Conservation (phyloP, 2,113 vertebrate species). For the Nycticorax nycticorax region DNA sequence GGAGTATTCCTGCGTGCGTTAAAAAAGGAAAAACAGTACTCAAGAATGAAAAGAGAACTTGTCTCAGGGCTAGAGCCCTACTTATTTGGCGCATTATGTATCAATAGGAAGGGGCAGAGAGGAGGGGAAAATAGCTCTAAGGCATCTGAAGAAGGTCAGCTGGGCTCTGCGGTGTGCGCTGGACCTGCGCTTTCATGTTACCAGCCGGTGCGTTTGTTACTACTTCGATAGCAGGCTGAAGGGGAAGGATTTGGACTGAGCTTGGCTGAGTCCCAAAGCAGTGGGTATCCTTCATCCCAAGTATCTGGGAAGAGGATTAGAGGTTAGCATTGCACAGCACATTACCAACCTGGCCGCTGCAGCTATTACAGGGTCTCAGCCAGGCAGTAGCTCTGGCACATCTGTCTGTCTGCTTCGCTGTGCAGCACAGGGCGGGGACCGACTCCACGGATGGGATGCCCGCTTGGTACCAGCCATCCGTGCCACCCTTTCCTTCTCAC, state of each 20-base stretch:
- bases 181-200: neutral
- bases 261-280: neutral
- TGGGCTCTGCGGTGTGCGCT: neutral
- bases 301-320: neutral
- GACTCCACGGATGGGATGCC: accelerated
- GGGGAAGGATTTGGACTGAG: neutral
- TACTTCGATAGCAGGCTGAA: neutral
- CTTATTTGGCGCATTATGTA: neutral
- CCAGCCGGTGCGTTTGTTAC: neutral
- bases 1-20: neutral
- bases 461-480: accelerated
- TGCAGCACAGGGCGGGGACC: accelerated
- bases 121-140: neutral
- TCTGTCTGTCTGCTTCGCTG: neutral
- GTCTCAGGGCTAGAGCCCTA: neutral
- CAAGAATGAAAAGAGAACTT: neutral
- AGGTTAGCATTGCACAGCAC: neutral
- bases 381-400: neutral
- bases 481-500: neutral
- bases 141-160: neutral
- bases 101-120: neutral
- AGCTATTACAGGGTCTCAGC: neutral
- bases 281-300: neutral
- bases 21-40: neutral
- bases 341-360: neutral